Percentiles rank a stretch among this genome's conserved stretches.
phyloP scores from a whole-genome alignment of 2,113 vertebrate genomes.

The Chitala chitala region DNA sequence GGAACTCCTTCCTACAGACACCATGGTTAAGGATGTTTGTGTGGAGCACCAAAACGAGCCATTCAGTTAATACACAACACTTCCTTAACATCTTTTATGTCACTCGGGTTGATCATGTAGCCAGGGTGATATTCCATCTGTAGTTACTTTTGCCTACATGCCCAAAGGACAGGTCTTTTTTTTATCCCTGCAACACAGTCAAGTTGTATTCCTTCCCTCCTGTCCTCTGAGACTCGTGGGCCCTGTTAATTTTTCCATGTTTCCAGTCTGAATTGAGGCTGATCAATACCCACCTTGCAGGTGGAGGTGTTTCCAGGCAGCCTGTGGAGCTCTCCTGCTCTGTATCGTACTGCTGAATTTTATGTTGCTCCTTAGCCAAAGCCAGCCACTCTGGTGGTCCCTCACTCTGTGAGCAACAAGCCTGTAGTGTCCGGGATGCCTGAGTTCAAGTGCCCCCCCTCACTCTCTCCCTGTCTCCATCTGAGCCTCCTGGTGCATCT shows the following conservation, averaged over 20 bases:
- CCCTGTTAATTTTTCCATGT: slow-evolving; percentile 5
- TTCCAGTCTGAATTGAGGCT: not conserved
- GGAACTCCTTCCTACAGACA: no score
- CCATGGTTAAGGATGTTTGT: no score
- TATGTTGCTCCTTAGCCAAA: not conserved
- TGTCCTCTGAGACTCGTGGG: not conserved
- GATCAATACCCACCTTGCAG: slow-evolving; percentile 23
- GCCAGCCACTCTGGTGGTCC: not conserved
- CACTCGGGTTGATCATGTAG: no score
- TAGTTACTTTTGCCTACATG: not conserved
- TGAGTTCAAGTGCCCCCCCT: no score
- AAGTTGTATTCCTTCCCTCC: not conserved
- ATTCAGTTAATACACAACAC: no score
- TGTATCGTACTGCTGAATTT: not conserved
- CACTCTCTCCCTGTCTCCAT: no score
- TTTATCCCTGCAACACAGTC: not conserved
- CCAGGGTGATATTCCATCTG: no score
- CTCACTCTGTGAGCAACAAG: not conserved
- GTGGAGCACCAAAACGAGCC: no score
- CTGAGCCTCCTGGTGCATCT: no score
- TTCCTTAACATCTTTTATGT: no score
- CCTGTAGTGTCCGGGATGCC: not conserved
- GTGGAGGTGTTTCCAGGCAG: not conserved
- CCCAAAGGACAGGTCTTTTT: not conserved
- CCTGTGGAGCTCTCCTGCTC: not conserved